phyloP scores from a whole-genome alignment of 2,113 vertebrate species.

The Dolichallabes microphthalmus region DNA sequence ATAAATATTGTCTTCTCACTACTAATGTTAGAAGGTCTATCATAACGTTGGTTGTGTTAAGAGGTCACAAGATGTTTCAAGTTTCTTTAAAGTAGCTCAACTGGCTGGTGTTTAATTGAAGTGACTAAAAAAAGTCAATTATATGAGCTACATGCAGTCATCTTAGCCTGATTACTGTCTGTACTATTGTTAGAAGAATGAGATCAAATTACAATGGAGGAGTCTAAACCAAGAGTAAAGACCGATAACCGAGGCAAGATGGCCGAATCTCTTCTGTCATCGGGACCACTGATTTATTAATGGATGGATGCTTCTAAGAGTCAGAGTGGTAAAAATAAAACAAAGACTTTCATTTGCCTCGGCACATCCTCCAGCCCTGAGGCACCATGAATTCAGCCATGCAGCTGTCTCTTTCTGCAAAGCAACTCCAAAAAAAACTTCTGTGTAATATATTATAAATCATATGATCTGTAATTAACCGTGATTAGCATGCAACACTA shows the following conservation, averaged over 20 bases:
- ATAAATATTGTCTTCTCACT: not conserved
- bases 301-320: slow-evolving; percentile 42
- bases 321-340: slow-evolving; percentile 72
- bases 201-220: not conserved
- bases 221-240: not conserved
- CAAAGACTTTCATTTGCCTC: slow-evolving; percentile 63
- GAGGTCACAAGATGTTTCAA: not conserved
- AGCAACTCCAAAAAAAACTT: slow-evolving; percentile 32
- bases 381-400: slow-evolving; percentile 66
- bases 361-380: slow-evolving; percentile 64
- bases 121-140: not conserved
- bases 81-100: not conserved
- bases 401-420: slow-evolving; percentile 69
- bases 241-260: not conserved
- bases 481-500: slow-evolving; percentile 65
- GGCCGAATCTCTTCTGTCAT: not conserved
- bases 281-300: not conserved
- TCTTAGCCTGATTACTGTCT: not conserved
- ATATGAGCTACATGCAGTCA: not conserved
- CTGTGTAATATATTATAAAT: slow-evolving; percentile 68
- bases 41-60: not conserved
- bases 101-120: not conserved
- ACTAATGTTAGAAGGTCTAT: not conserved
- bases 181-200: too few species aligned
- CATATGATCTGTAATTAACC: slow-evolving; percentile 63